Conservation (phyloP, 1,140 invertebrate genomes). For the Rhysida immarginata region DNA sequence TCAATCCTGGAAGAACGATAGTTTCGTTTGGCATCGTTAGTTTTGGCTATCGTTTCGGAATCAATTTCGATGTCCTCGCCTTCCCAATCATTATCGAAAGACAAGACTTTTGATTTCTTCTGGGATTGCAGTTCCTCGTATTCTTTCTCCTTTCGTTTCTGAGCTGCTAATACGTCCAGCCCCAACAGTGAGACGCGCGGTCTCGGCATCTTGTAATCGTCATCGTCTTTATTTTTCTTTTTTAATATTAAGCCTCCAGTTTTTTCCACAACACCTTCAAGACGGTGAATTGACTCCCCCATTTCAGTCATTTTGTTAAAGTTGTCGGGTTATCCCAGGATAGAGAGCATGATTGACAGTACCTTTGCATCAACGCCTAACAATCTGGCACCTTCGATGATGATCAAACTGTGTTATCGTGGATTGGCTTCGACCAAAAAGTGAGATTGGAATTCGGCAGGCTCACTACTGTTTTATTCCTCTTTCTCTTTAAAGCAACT, state of each 20-base stretch:
- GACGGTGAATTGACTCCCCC: conserved; percentile 42
- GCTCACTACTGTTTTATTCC: too few relatives aligned
- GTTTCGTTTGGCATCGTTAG: conserved; percentile 34
- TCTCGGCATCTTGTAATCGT: conserved; percentile 49
- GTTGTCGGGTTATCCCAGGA: too few relatives aligned
- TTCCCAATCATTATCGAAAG: conserved; percentile 42
- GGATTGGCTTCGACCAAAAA: too few relatives aligned
- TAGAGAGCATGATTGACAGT: too few relatives aligned
- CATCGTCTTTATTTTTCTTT: conserved; percentile 45
- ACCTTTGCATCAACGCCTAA: too few relatives aligned
- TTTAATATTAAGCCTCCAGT: conserved; percentile 67
- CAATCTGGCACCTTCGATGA: too few relatives aligned
- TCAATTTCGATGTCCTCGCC: conserved; percentile 20
- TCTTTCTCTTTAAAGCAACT: too few relatives aligned
- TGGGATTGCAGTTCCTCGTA: conserved; percentile 28
- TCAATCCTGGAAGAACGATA: conserved; percentile 64
- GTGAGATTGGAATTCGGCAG: too few relatives aligned
- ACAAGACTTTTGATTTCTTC: conserved; percentile 31
- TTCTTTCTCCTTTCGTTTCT: conserved; percentile 40
- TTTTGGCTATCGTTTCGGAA: conserved; percentile 20
- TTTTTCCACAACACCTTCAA: conserved; percentile 60
- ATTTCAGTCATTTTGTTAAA: not conserved
- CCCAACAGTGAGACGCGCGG: conserved; percentile 59
- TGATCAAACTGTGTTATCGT: too few relatives aligned
- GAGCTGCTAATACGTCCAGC: conserved; percentile 64